Evolutionary conservation across 2,113 vertebrate species (phyloP).

Genomic region (Ceuthmochares aereus): DNA sequence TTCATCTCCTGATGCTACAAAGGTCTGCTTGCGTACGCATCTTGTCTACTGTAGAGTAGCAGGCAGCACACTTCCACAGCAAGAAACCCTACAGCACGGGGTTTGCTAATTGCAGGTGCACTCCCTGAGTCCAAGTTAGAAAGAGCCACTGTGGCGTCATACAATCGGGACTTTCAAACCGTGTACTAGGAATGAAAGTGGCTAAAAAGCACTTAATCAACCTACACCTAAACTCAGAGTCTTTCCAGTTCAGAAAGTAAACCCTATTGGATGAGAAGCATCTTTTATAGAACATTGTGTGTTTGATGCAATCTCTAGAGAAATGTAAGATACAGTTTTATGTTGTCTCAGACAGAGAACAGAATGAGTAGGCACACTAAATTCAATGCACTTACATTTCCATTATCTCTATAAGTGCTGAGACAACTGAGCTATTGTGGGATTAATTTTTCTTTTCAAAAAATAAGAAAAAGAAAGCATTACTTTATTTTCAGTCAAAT

Average conservation of each 20-base stretch:
- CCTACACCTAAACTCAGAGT: background rate
- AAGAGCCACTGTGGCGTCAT: background rate
- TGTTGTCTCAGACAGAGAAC: background rate
- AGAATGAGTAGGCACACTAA: background rate
- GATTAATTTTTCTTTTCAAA: background rate
- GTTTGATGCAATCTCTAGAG: background rate
- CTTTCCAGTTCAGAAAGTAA: background rate
- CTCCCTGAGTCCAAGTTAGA: background rate
- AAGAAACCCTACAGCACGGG: background rate
- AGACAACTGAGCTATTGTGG: rapidly evolving
- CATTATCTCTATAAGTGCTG: background rate
- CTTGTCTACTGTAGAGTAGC: background rate
- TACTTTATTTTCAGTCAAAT: background rate
- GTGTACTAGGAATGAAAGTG: background rate
- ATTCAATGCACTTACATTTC: background rate
- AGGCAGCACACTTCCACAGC: background rate
- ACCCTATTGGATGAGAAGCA: background rate
- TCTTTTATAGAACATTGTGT: background rate
- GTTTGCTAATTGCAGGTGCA: background rate
- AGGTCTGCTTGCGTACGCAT: no score
- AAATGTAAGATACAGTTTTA: background rate
- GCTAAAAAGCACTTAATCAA: background rate
- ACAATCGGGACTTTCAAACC: background rate
- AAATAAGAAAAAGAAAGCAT: background rate
- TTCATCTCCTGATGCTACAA: background rate